These are phyloP conservation scores for Hydrozoanthus gracilis DNA, from an alignment of 92 coral and sea anemone genomes.

Conservation along the genomic window DNA sequence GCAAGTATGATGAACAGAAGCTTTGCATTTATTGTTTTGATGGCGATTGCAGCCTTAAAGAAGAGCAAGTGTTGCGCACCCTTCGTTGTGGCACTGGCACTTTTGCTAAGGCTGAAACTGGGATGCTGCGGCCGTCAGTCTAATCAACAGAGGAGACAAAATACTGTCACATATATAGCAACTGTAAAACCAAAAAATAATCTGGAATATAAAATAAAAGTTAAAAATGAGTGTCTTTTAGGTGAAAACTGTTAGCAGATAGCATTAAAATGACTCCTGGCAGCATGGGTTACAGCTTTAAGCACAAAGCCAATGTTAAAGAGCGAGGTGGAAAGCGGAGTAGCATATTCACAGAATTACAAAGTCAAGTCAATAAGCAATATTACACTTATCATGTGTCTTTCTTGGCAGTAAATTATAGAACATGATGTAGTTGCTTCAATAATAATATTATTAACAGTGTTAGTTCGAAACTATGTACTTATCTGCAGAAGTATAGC, in stretches of 20 bases:
- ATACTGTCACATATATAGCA: constrained; percentile 44
- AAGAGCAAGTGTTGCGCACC: constrained; percentile 75
- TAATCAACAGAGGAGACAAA: constrained; percentile 75
- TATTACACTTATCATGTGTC: too few species aligned
- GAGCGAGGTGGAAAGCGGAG: too few species aligned
- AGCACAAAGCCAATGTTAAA: too few species aligned
- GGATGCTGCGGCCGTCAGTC: constrained; percentile 88
- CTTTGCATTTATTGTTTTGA: background rate
- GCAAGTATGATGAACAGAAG: background rate
- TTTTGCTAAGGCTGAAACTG: constrained; percentile 92
- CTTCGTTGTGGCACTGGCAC: constrained; percentile 81
- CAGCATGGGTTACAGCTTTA: too few species aligned
- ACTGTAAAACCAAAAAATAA: constrained; percentile 54
- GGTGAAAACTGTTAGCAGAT: background rate
- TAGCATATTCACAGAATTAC: too few species aligned
- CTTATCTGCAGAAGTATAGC: too few species aligned
- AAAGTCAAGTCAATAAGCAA: too few species aligned
- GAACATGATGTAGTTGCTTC: too few species aligned
- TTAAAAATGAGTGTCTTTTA: constrained; percentile 11
- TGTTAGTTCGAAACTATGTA: too few species aligned
- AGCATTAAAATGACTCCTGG: too few species aligned
- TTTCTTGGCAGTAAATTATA: too few species aligned
- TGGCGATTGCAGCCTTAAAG: background rate
- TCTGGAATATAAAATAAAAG: constrained; percentile 30
- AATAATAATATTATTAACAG: too few species aligned